phyloP scores from a whole-genome alignment of 2,113 vertebrate genomes.

The Erythrolamprus reginae region DNA sequence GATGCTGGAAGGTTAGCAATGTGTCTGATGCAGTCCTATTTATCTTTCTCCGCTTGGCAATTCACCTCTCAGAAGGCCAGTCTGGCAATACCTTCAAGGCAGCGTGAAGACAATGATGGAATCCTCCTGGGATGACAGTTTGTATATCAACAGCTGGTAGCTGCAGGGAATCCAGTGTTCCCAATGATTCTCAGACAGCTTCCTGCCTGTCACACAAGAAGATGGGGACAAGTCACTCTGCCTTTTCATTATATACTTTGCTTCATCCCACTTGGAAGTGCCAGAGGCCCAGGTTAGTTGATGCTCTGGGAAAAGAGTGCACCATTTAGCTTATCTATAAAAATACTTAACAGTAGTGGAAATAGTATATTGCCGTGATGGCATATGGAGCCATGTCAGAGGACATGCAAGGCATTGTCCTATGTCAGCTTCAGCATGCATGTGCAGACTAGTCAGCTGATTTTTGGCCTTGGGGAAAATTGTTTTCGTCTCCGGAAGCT shows the following conservation, averaged over 20 bases:
- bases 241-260: not conserved
- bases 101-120: constrained; percentile 9
- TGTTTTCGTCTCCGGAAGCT: no score
- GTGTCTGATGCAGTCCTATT: constrained; percentile 4
- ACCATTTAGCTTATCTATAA: not conserved
- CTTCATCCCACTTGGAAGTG: not conserved
- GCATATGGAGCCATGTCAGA: no score
- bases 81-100: constrained; percentile 20
- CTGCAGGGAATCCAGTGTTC: constrained; percentile 11
- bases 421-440: no score
- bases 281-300: not conserved
- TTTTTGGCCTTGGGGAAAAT: no score
- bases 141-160: constrained; percentile 20
- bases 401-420: no score
- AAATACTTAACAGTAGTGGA: not conserved
- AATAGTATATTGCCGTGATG: no score
- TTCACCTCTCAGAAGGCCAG: constrained; percentile 16
- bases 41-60: constrained; percentile 19
- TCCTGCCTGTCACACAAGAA: not conserved
- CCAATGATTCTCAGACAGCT: not conserved
- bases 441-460: no score
- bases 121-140: constrained; percentile 4
- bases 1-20: constrained; percentile 16
- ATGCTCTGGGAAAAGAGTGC: not conserved
- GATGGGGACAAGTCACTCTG: not conserved